phyloP scores from a whole-genome alignment of 2,797 vertebrate species.

The Cichlasoma orientale region DNA sequence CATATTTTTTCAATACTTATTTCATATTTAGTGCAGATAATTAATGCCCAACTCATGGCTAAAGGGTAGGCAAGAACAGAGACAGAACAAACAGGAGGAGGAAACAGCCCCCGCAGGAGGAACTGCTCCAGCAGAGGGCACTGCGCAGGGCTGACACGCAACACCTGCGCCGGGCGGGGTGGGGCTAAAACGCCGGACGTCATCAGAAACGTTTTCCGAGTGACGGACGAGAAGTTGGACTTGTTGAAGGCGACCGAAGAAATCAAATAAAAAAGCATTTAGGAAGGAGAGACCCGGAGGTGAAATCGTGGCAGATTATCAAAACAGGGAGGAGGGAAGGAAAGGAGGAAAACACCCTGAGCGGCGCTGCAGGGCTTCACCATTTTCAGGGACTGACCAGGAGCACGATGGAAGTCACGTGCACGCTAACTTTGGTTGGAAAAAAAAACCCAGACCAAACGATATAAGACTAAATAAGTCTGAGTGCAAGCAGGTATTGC shows the following conservation, averaged over 20 bases:
- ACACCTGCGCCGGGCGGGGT: neutral
- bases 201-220: constrained; percentile 72
- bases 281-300: constrained; percentile 65
- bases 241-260: constrained; percentile 90
- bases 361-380: constrained; percentile 41
- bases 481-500: constrained; percentile 97
- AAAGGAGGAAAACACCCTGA: constrained; percentile 29
- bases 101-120: constrained; percentile 88
- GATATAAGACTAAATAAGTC: constrained; percentile 70
- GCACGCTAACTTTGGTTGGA: constrained; percentile 91
- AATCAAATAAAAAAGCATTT: constrained; percentile 76
- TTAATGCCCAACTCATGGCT: constrained; percentile 98
- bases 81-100: constrained; percentile 80
- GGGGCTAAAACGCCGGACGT: too few species aligned
- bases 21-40: constrained; percentile 95
- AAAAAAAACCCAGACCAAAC: constrained; percentile 78
- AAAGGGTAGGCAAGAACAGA: constrained; percentile 83
- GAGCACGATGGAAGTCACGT: constrained; percentile 85
- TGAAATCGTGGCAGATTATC: constrained; percentile 67
- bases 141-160: constrained; percentile 36
- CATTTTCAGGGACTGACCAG: constrained; percentile 69
- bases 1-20: constrained; percentile 70
- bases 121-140: constrained; percentile 81
- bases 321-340: constrained; percentile 69
- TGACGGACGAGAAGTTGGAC: constrained; percentile 85